Evolutionary conservation across 2,888 invertebrate species (phyloP).

Genomic region (Yponomeuta evonymella): DNA sequence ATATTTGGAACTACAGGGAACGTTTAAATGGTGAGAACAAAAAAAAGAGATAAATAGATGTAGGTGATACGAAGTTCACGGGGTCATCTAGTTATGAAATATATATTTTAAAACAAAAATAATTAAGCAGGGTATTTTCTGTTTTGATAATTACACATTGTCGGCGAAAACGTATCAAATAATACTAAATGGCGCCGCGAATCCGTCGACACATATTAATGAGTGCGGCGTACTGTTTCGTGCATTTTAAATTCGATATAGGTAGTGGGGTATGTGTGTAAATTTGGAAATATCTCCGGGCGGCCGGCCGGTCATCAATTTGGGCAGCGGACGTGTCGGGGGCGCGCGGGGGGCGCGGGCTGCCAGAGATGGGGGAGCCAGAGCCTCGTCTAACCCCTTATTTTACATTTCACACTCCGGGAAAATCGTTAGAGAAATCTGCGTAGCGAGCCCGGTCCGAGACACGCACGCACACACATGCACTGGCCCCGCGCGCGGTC

Average conservation of each 20-base stretch:
- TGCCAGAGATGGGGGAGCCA: constrained; percentile 36
- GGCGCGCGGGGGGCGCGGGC: constrained; percentile 36
- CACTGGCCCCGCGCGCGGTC: constrained; percentile 32
- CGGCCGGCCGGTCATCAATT: constrained; percentile 70
- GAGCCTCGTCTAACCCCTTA: constrained; percentile 73
- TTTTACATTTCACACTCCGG: constrained; percentile 77
- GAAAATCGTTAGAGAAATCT: constrained; percentile 77
- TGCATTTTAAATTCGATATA: constrained; percentile 67
- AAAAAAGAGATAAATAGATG: too few species aligned
- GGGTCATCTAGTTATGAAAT: not conserved
- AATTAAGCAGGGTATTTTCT: not conserved
- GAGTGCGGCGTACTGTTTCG: constrained; percentile 56
- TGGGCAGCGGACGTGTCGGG: constrained; percentile 44
- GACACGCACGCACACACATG: constrained; percentile 58
- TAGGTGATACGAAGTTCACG: not conserved
- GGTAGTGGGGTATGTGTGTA: constrained; percentile 43
- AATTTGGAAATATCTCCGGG: constrained; percentile 70
- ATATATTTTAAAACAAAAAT: not conserved
- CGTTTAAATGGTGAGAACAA: too few species aligned
- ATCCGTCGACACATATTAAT: constrained; percentile 40
- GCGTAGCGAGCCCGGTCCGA: constrained; percentile 73
- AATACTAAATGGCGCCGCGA: not conserved
- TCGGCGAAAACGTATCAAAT: not conserved
- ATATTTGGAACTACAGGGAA: too few species aligned
- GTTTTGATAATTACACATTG: not conserved